Evolutionary conservation across 2,113 vertebrate genomes (phyloP).

Genomic region (Australoheros scitulus): DNA sequence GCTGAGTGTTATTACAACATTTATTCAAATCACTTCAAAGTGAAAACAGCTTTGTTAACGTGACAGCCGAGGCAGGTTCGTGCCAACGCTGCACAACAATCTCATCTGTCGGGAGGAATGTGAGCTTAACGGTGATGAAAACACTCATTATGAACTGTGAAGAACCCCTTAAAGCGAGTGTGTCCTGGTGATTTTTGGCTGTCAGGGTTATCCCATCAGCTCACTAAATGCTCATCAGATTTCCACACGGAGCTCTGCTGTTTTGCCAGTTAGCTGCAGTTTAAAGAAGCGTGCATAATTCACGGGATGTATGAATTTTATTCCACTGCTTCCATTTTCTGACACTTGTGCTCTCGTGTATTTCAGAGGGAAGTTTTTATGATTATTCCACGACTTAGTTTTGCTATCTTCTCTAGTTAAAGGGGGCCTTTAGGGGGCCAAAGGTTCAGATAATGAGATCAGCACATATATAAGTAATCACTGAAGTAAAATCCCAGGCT

Average conservation of each 20-base stretch:
- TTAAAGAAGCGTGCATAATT: not conserved
- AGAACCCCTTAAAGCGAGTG: constrained; percentile 14
- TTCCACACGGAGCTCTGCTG: not conserved
- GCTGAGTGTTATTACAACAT: constrained; percentile 1
- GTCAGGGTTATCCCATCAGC: not conserved
- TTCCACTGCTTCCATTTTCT: not conserved
- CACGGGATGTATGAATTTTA: not conserved
- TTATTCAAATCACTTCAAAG: constrained; percentile 28
- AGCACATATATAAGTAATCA: not conserved
- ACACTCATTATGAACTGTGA: constrained; percentile 14
- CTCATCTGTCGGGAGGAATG: constrained; percentile 29
- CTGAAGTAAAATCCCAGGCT: not conserved
- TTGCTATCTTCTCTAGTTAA: not conserved
- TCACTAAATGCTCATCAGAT: not conserved
- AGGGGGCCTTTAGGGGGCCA: not conserved
- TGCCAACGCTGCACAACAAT: constrained; percentile 37
- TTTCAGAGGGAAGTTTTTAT: not conserved
- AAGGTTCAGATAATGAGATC: not conserved
- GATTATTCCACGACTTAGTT: not conserved
- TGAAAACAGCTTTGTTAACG: constrained; percentile 38
- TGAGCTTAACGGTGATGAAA: constrained; percentile 12
- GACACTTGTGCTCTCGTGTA: not conserved
- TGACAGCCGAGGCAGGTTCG: constrained; percentile 11
- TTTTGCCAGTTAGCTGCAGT: not conserved
- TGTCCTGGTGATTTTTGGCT: not conserved